phyloP scores from a whole-genome alignment of 2,797 vertebrate species.

The Enteromius treurensis region DNA sequence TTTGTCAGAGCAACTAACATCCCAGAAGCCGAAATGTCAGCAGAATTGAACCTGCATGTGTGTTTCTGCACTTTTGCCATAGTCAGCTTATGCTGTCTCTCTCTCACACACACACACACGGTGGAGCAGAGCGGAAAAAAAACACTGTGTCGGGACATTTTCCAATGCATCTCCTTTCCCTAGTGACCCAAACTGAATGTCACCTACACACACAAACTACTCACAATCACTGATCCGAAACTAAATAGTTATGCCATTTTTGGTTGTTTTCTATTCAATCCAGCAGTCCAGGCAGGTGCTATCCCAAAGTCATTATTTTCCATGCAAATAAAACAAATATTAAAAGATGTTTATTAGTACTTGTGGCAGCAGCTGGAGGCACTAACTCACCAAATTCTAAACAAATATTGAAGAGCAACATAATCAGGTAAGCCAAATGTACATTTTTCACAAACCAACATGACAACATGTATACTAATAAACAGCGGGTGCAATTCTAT shows the following conservation, averaged over 20 bases:
- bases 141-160: constrained; percentile 74
- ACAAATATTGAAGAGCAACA: not conserved
- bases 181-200: constrained; percentile 44
- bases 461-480: not conserved
- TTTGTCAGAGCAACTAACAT: constrained; percentile 39
- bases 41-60: constrained; percentile 42
- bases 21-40: constrained; percentile 27
- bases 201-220: constrained; percentile 36
- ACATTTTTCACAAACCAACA: not conserved
- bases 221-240: constrained; percentile 16
- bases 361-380: not conserved
- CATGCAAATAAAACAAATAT: not conserved
- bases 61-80: constrained; percentile 50
- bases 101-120: constrained; percentile 20
- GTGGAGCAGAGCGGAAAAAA: constrained; percentile 52
- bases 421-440: not conserved
- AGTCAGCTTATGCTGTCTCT: constrained; percentile 55
- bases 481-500: not conserved
- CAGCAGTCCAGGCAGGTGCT: not conserved
- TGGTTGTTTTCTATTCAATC: not conserved
- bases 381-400: not conserved
- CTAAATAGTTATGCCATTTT: not conserved
- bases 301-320: not conserved
- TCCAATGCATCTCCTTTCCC: constrained; percentile 57
- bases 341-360: not conserved